Base-by-base conservation (phyloP, 1,140 invertebrate genomes). In the Eufriesea mexicana region DNA sequence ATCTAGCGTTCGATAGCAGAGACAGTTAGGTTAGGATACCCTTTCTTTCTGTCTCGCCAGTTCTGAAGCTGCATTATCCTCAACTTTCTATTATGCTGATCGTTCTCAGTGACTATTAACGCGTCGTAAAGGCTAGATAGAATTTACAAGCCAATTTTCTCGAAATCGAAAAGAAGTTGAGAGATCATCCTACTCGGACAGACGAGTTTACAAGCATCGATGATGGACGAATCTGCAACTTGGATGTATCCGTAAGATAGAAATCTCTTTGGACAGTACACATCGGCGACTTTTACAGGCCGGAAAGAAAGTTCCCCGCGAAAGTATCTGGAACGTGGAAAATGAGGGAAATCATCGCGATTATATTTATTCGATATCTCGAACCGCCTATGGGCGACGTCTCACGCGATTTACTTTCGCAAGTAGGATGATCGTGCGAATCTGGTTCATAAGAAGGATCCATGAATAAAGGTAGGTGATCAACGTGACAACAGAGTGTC, bases 241-340 rank as follows among this genome's bases (percentile, higher is more conserved):
- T 20, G 45, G 10, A 51, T 25, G 16, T 28, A 5, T 61, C 1
- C 2, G n/a, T 35, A 7, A 28, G 7, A 2, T n/a, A 67, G 20
- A 45, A 45, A 14, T n/a, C 23, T 25, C 45, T 7, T 28, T 10
- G 51, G 16, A n/a, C 55, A 45, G 35, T n/a, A 4, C 16, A 66
- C 18, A 66, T 23, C 54, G 28, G 8, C 0, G 25, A 47, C 45
- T 64, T 42, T 64, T 49, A 25, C 59, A 5, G n/a, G 12, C 10
- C 49, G 75, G 57, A 51, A 79, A 79, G 78, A 79, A 79, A 79
- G 78, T 85, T 54, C 61, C 68, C 20, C 51, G 66, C 59, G 73
- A 64, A 70, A 77, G 35, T 76, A 76, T 86, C 20, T 59, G 68
- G 64, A 51, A 28, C 55, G 82, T 59, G 28, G 20, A 75, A 49